Conservation (phyloP, 2,113 vertebrate species). For the Bambusicola thoracicus region DNA sequence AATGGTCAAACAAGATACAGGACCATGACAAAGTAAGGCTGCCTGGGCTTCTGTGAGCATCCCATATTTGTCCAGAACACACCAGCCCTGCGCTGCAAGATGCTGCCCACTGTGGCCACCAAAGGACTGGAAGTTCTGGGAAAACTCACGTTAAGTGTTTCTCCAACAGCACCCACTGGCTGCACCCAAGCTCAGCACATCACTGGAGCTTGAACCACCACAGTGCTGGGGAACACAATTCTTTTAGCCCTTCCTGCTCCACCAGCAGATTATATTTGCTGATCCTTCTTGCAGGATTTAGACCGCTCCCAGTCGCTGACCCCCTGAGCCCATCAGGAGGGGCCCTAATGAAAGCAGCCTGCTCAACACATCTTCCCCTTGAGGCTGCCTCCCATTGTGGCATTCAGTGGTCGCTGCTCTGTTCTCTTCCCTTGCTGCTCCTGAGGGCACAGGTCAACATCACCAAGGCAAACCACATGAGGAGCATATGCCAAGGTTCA, state of each 20-base stretch:
- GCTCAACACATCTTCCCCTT: background rate
- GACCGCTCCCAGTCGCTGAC: background rate
- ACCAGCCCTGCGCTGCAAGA: background rate
- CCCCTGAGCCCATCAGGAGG: fast-evolving
- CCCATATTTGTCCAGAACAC: background rate
- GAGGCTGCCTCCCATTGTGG: background rate
- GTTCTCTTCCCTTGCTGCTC: background rate
- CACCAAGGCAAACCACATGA: background rate
- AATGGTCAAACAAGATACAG: background rate
- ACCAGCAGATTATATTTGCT: background rate
- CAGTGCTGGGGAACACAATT: background rate
- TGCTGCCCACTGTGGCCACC: background rate
- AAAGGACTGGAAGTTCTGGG: background rate
- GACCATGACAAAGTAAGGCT: background rate
- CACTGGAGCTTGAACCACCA: background rate
- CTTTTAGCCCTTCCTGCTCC: background rate
- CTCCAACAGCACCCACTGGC: background rate
- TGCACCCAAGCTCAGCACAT: background rate
- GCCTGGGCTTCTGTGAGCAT: background rate
- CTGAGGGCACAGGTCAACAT: background rate
- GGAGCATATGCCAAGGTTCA: background rate
- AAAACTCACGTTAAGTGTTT: background rate
- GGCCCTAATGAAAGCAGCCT: background rate
- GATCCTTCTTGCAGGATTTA: background rate
- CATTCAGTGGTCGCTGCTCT: background rate